Base-by-base conservation (phyloP, 2,888 invertebrate species). In the Eutolmus rufibarbis region DNA sequence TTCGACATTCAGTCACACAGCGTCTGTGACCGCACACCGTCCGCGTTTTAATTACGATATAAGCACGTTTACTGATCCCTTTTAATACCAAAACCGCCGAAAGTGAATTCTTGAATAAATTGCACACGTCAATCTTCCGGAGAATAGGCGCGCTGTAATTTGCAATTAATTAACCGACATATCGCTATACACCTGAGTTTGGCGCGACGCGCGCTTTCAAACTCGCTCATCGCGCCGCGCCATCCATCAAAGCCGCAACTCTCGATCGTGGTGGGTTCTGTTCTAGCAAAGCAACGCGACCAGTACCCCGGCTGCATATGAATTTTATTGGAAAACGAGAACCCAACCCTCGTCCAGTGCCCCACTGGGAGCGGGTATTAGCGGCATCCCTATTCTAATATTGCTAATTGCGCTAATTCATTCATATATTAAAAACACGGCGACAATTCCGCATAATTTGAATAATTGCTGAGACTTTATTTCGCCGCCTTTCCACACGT, bases 401-500 rank as follows among this genome's bases (percentile, higher is more conserved):
- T 16, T 46, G 43, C 43, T 46, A 46, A 46, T 14, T 46, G 43
- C 43, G 43, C 43, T 46, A 46, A 46, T 16, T 46, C 43, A 14
- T 3, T 16, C 43, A 16, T 16, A 16, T 16, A 46, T 46, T 46
- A 46, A 46, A 46, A 46, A 46, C 43, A 5, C 16, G 16, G 12
- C 43, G 43, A 46, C 43, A 46, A 46, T 46, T 46, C 16, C 5
- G 16, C 43, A 46, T 46, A 46, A 46, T 46, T n/a, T 43, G 78
- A 79, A 43, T 79, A 79, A 79, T 79, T 79, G 78, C 43, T 78
- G 40, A 46, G 23, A 46, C 23, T 79, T 79, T 51, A 43, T 77
- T 77, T 77, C n/a, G 9, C 19, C 56, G 56, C 9, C 56, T 56
- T 19, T 56, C 43, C 43, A 43, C 43, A 43, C 43, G 43, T 43